Evolutionary conservation across 2,888 invertebrate genomes (phyloP).

Genomic region (Globia sparganii): DNA sequence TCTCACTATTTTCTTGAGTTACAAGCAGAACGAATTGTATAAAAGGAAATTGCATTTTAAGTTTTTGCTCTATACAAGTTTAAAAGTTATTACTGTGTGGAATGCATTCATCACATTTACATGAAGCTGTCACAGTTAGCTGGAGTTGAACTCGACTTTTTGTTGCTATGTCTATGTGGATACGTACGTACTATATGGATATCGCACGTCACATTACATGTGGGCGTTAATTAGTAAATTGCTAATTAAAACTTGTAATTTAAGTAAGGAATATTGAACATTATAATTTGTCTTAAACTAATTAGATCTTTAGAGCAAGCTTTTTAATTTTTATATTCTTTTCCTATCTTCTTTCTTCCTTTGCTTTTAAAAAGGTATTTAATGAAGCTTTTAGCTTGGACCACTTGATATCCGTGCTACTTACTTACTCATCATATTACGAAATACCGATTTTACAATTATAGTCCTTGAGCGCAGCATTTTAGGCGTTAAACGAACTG

Average conservation of each 20-base stretch:
- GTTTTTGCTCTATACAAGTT: slow-evolving; percentile 57
- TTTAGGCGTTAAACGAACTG: not conserved
- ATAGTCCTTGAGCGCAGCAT: not conserved
- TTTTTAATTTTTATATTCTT: not conserved
- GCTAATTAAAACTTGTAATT: not conserved
- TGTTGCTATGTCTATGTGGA: not conserved
- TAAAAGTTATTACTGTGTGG: slow-evolving; percentile 42
- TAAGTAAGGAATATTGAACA: not conserved
- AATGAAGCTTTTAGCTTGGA: not conserved
- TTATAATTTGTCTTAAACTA: not conserved
- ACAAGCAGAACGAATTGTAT: slow-evolving; percentile 62
- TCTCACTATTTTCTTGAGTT: slow-evolving; percentile 65
- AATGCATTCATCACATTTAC: slow-evolving; percentile 51
- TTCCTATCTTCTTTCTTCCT: not conserved
- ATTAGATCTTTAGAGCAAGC: not conserved
- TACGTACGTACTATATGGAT: not conserved
- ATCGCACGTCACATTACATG: not conserved
- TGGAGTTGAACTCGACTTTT: slow-evolving; percentile 18
- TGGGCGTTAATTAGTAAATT: not conserved
- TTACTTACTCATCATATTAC: not conserved
- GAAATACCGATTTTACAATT: not conserved
- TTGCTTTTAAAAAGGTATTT: not conserved
- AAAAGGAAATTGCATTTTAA: slow-evolving; percentile 66
- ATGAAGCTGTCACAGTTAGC: slow-evolving; percentile 30
- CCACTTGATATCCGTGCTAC: not conserved